phyloP scores from a whole-genome alignment of 2,888 invertebrate species.

The Seira sanloemensis region DNA sequence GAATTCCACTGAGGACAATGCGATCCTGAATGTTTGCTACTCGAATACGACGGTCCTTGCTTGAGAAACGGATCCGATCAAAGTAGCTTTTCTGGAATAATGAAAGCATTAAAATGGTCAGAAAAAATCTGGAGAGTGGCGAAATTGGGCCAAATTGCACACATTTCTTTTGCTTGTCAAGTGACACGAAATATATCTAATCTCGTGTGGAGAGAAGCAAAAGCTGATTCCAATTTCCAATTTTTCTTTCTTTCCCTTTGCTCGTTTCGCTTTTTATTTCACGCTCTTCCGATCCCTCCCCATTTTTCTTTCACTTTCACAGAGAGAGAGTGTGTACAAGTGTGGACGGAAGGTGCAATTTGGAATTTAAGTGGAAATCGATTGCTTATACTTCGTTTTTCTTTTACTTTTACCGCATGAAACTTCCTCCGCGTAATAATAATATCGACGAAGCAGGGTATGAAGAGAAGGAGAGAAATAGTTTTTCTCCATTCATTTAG shows the following conservation, averaged over 20 bases:
- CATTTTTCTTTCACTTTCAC: no score
- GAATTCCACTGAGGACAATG: constrained; percentile 82
- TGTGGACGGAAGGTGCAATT: constrained; percentile 18
- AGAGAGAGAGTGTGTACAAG: no score
- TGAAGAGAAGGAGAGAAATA: no score
- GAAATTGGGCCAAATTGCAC: constrained; percentile 59
- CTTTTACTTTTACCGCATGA: no score
- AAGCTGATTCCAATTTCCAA: constrained; percentile 29
- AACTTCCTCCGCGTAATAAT: no score
- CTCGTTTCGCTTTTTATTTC: constrained; percentile 11
- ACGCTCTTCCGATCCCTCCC: no score
- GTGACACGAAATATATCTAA: constrained; percentile 60
- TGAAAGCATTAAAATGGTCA: constrained; percentile 49
- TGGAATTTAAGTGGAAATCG: constrained; percentile 61
- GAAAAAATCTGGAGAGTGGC: not conserved
- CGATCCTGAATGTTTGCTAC: constrained; percentile 84
- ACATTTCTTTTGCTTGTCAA: constrained; percentile 59
- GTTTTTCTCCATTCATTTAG: not conserved
- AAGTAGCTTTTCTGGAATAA: constrained; percentile 84
- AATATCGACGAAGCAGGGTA: constrained; percentile 26
- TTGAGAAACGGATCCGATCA: constrained; percentile 87
- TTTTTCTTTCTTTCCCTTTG: constrained; percentile 15
- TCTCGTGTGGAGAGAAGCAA: constrained; percentile 23
- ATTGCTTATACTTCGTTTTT: no score
- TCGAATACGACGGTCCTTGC: constrained; percentile 84